A percentile compares a stretch with the other conserved stretches of the same genome.
Evolutionary conservation across 2,113 vertebrate genomes (phyloP).

Genomic region (Irena cyanogastra): DNA sequence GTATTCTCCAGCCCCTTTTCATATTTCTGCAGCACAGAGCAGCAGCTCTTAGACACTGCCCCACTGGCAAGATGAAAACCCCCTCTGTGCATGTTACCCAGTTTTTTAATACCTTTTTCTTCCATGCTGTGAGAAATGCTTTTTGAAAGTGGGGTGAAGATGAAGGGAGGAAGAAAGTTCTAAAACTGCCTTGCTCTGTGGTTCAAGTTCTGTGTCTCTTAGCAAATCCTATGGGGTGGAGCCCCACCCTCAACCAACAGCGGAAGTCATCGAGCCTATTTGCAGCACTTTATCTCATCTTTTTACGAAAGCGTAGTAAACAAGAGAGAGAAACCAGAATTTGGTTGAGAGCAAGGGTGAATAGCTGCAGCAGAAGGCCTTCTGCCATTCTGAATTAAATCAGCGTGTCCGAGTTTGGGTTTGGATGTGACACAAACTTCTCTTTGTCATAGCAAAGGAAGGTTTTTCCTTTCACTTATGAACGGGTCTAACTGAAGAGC

Average conservation of each 20-base stretch:
- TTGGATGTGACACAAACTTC: not conserved
- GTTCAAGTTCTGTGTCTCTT: not conserved
- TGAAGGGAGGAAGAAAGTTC: not conserved
- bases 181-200: not conserved
- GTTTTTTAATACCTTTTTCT: not conserved
- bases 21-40: not conserved
- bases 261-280: slow-evolving; percentile 20
- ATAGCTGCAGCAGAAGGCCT: not conserved
- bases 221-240: not conserved
- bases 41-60: not conserved
- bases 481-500: not conserved
- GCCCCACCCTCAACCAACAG: slow-evolving; percentile 32
- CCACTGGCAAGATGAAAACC: not conserved
- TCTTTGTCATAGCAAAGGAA: not conserved
- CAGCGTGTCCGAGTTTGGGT: not conserved
- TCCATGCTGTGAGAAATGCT: not conserved
- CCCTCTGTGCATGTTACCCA: not conserved
- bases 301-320: slow-evolving; percentile 50
- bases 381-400: not conserved
- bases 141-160: not conserved
- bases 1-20: not conserved
- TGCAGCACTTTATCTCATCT: slow-evolving; percentile 46
- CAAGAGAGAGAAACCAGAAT: not conserved
- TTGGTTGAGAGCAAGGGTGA: not conserved
- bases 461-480: not conserved